Base-by-base conservation (phyloP, 2,113 vertebrate genomes). In the Eretmochelys imbricata region DNA sequence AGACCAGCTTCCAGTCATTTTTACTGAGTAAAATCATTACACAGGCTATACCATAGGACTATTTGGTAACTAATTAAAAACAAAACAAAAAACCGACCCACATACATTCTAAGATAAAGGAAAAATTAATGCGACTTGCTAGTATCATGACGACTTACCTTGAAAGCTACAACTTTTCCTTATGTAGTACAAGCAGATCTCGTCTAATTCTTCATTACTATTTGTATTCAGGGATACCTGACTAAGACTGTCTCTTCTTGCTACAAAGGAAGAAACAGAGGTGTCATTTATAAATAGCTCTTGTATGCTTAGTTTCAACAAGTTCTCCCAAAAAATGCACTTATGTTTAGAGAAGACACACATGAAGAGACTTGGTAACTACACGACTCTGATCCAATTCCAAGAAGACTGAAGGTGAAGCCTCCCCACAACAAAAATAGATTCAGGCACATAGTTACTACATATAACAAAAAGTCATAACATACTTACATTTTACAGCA, bases 141-240 rank as follows among this genome's bases (percentile, higher is more conserved):
- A 83, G 3, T 84, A 19, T 65, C 80, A 87, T 24, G 72, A 16
- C 10, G 14, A 95, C 98, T 91, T 95, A 99, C 99, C 99, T 98
- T 99, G 98, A 97, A 98, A 99, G 82, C 94, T 97, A 95, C 99
- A 99, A 55, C 95, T 93, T 93, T 88, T 98, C 80, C 98, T 97
- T 46, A 99, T 97, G 88, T 98, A 98, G 96, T 97, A 99, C 27
- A 99, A 98, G 96, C 99, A 99, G 96, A 99, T 99, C 97, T 99
- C 98, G 49, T 98, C 98, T 42, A 48, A 94, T 53, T 98, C 98
- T 9, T 98, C 96, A 31, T 98, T 97, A 51, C 80, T 97, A 29
- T 84, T 83, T 19, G 95, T 35, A 85, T 89, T 54, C 59, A 90
- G 48, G 54, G 96, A 82, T 12, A 79, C 62, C 79, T 1, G 65